Evolutionary conservation across 2,888 invertebrate species (phyloP).

Genomic region (Noctuana brunneofusca): DNA sequence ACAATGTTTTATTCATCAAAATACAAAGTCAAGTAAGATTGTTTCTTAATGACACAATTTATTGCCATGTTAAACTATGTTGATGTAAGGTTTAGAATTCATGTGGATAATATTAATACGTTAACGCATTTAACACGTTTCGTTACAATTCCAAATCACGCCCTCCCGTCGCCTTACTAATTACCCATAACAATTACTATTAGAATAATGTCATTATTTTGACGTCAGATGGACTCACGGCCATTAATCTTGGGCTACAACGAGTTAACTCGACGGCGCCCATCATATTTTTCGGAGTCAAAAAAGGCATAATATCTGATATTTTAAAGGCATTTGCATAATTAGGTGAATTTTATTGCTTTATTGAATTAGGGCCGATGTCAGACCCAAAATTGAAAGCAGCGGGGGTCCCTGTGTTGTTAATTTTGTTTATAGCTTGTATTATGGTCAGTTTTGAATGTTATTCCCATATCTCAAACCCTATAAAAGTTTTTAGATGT

Average conservation of each 20-base stretch:
- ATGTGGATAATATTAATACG: constrained; percentile 12
- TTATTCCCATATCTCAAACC: constrained; percentile 74
- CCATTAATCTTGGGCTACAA: constrained; percentile 70
- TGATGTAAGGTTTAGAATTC: constrained; percentile 1
- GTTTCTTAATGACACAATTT: neutral
- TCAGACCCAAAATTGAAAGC: constrained; percentile 81
- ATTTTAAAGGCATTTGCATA: constrained; percentile 81
- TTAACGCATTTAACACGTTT: constrained; percentile 14
- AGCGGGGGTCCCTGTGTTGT: constrained; percentile 79
- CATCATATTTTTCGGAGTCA: constrained; percentile 70
- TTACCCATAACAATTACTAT: constrained; percentile 61
- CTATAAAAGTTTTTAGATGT: constrained; percentile 75
- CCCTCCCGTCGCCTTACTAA: constrained; percentile 55
- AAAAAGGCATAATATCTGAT: constrained; percentile 73
- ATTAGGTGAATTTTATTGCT: constrained; percentile 83
- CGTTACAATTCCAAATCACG: constrained; percentile 43
- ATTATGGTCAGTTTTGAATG: constrained; percentile 78
- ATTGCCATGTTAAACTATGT: constrained; percentile 9
- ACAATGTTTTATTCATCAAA: neutral
- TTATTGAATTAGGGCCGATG: constrained; percentile 83
- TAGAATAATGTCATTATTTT: constrained; percentile 65
- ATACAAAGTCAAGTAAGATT: neutral
- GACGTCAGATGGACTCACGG: constrained; percentile 49
- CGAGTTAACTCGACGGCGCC: constrained; percentile 64
- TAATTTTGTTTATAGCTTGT: constrained; percentile 83